Conservation (phyloP, 2,888 invertebrate genomes). For the Monochamus alternatus region DNA sequence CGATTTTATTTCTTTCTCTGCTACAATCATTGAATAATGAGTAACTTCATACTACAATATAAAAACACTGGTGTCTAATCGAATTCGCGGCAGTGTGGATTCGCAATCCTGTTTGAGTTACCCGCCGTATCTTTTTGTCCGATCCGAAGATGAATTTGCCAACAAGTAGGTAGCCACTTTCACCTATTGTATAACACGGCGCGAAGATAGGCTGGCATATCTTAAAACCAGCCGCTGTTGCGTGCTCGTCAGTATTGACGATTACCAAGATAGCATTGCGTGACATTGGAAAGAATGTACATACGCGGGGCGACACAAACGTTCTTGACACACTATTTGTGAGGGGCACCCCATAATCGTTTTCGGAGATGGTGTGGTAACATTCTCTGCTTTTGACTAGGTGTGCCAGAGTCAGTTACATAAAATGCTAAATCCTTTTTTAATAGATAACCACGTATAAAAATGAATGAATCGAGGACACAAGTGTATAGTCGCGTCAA, state of each 20-base stretch:
- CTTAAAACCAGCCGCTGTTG: neutral
- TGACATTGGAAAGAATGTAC: constrained; percentile 20
- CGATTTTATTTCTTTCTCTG: no score
- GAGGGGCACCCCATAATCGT: neutral
- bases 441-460: no score
- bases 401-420: neutral
- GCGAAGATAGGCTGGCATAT: constrained; percentile 8
- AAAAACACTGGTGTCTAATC: no score
- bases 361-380: neutral
- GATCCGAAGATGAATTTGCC: no score
- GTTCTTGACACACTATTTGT: constrained; percentile 19
- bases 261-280: constrained; percentile 7
- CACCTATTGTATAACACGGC: constrained; percentile 15
- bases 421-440: no score
- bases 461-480: no score
- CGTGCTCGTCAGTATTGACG: neutral
- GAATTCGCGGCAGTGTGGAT: no score
- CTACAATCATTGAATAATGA: no score
- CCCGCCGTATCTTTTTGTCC: no score
- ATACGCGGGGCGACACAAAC: neutral
- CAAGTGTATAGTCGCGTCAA: no score
- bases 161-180: constrained; percentile 12
- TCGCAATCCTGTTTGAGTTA: no score
- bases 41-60: no score
- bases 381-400: neutral